A percentile compares a stretch with the other conserved stretches of the same genome.
phyloP scores from a whole-genome alignment of 2,797 vertebrate genomes.

The Poeciliopsis infans region DNA sequence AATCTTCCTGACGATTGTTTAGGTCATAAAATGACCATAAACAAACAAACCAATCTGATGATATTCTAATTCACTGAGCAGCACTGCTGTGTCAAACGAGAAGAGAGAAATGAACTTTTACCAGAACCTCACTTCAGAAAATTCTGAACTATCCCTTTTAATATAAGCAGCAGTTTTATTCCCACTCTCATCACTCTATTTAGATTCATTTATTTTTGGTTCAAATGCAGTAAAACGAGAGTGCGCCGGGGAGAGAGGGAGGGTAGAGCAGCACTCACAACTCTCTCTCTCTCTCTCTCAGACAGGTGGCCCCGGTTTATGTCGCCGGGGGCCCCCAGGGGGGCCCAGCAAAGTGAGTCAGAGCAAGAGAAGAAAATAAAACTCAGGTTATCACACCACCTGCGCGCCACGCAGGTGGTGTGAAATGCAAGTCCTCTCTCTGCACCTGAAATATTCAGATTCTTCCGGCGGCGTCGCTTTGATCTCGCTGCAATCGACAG shows the following conservation, averaged over 20 bases:
- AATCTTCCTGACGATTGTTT: neutral
- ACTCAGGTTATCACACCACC: too few relatives aligned
- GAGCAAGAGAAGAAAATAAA: conserved; percentile 78
- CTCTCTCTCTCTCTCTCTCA: conserved; percentile 46
- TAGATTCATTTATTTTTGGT: conserved; percentile 85
- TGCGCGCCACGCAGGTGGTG: conserved; percentile 81
- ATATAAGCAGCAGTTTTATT: conserved; percentile 75
- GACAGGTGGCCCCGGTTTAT: conserved; percentile 83
- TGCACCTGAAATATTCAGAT: conserved; percentile 87
- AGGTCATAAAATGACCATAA: neutral
- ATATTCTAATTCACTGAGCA: neutral
- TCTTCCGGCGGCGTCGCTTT: conserved; percentile 81
- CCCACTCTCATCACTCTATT: conserved; percentile 83
- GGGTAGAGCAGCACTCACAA: conserved; percentile 66
- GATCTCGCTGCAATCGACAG: conserved; percentile 81
- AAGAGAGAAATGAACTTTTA: neutral
- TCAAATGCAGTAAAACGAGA: conserved; percentile 78
- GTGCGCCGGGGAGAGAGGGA: conserved; percentile 60
- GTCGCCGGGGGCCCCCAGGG: conserved; percentile 78
- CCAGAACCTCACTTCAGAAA: neutral
- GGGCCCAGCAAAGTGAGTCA: conserved; percentile 74
- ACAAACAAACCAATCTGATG: neutral
- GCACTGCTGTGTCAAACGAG: neutral
- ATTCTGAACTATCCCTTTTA: conserved; percentile 16
- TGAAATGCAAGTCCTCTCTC: conserved; percentile 76